Evolutionary conservation across 2,113 vertebrate genomes (phyloP).

Genomic region (Clarias gariepinus): DNA sequence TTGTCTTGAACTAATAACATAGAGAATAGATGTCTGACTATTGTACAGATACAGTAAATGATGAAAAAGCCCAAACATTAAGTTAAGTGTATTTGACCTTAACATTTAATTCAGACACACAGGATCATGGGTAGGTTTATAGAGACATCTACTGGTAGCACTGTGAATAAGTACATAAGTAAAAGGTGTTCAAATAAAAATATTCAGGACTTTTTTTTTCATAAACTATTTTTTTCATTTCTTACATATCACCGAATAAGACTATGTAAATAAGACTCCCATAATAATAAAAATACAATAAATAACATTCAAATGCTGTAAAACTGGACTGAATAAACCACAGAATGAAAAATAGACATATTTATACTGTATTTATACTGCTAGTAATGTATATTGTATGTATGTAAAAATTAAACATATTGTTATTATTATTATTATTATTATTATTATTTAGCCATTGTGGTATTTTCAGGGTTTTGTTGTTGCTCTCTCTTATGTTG

Average conservation of each 20-base stretch:
- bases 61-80: neutral
- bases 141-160: constrained; percentile 16
- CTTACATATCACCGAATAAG: neutral
- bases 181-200: neutral
- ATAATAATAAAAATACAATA: no score
- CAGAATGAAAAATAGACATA: no score
- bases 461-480: no score
- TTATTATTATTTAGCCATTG: no score
- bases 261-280: neutral
- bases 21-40: neutral
- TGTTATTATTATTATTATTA: no score
- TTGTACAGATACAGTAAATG: neutral
- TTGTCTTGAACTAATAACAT: neutral
- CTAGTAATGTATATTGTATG: no score
- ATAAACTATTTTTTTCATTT: neutral
- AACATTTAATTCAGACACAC: neutral
- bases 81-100: no score
- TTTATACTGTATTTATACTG: no score
- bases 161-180: neutral
- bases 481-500: neutral
- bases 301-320: no score
- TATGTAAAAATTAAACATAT: no score
- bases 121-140: neutral
- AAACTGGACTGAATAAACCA: no score
- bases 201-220: neutral